These are phyloP conservation scores for Anadara kagoshimensis DNA, from an alignment of 1,140 invertebrate genomes.

Conservation along the genomic window DNA sequence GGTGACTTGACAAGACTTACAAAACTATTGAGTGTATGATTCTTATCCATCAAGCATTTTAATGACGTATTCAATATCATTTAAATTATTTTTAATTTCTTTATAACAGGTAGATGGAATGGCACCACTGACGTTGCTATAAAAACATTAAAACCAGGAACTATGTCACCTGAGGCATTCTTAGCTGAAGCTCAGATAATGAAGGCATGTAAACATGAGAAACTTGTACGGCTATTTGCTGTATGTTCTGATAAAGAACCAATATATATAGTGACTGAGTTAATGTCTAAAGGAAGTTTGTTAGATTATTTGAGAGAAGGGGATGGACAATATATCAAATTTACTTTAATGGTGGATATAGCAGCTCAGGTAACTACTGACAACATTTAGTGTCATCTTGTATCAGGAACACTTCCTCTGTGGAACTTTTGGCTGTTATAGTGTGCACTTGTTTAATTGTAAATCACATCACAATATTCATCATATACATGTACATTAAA, in stretches of 20 bases:
- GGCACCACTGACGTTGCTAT: conserved; percentile 97
- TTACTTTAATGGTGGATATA: conserved; percentile 94
- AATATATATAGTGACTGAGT: conserved; percentile 99
- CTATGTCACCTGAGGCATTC: conserved; percentile 97
- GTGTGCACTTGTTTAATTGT: too few relatives aligned
- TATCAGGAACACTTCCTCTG: too few relatives aligned
- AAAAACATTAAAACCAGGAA: conserved; percentile 94
- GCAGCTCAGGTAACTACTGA: conserved; percentile 84
- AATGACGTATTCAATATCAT: too few relatives aligned
- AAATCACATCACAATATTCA: too few relatives aligned
- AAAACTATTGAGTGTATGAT: too few relatives aligned
- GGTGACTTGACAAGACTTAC: too few relatives aligned
- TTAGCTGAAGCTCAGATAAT: conserved; percentile 97
- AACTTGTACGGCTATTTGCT: conserved; percentile 95
- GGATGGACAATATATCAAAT: conserved; percentile 85
- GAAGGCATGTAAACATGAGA: conserved; percentile 98
- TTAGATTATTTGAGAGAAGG: conserved; percentile 83
- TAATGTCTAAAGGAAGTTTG: conserved; percentile 97
- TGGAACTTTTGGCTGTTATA: too few relatives aligned
- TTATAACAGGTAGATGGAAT: conserved; percentile 82
- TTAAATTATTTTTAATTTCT: too few relatives aligned
- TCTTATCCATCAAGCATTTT: too few relatives aligned
- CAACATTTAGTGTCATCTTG: too few relatives aligned
- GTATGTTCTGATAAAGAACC: conserved; percentile 99
- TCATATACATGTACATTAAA: too few relatives aligned